A percentile compares a stretch with the other conserved stretches of the same genome.
phyloP scores from a whole-genome alignment of 2,888 invertebrate species.

The Sinhomidia bicolor region DNA sequence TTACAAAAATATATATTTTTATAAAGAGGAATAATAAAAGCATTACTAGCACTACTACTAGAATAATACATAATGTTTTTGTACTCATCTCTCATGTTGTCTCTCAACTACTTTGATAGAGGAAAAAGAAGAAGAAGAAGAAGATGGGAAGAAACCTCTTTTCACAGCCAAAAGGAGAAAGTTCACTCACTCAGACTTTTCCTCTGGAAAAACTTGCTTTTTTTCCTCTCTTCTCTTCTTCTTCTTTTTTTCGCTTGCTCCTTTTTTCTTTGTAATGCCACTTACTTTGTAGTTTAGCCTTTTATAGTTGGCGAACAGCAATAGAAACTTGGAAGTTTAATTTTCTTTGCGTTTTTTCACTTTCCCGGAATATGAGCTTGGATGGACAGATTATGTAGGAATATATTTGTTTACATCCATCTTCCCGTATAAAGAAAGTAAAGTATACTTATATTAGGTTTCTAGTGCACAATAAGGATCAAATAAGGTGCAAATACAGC shows the following conservation, averaged over 20 bases:
- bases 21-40: neutral
- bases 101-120: conserved; percentile 26
- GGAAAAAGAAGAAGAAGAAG: neutral
- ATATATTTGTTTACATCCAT: neutral
- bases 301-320: conserved; percentile 45
- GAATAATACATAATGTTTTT: neutral
- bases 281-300: conserved; percentile 53
- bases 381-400: neutral
- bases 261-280: conserved; percentile 36
- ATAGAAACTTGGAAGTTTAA: conserved; percentile 32
- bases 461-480: neutral
- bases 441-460: too few species aligned
- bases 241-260: neutral
- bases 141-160: neutral
- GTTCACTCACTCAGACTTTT: conserved; percentile 33
- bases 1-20: neutral
- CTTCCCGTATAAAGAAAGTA: too few species aligned
- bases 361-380: conserved; percentile 1
- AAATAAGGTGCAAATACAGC: too few species aligned
- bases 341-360: conserved; percentile 36
- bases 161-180: conserved; percentile 53
- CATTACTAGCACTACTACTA: neutral
- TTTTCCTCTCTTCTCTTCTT: conserved; percentile 20
- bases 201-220: conserved; percentile 50
- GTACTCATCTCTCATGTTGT: conserved; percentile 31